Conservation (phyloP, 2,113 vertebrate genomes). For the Cyrtonyx montezumae region DNA sequence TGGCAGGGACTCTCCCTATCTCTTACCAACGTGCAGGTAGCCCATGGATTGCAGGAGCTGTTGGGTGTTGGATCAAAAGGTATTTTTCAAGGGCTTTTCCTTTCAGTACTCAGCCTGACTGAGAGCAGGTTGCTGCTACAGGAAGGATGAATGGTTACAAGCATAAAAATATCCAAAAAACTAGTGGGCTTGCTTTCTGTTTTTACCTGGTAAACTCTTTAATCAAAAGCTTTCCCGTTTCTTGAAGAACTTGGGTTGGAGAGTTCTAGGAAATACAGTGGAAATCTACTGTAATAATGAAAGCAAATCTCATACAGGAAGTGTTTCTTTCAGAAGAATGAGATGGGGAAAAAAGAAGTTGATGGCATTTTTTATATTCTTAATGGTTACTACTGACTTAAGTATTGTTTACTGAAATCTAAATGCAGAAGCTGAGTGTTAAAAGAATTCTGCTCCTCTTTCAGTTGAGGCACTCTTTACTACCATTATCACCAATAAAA, state of each 20-base stretch:
- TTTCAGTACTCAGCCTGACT: neutral
- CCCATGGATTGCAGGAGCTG: neutral
- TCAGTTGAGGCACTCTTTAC: neutral
- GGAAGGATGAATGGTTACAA: neutral
- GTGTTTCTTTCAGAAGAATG: rapidly evolving
- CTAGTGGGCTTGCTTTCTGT: neutral
- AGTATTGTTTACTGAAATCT: neutral
- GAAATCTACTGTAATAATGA: neutral
- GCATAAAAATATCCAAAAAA: neutral
- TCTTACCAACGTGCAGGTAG: neutral
- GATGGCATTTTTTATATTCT: neutral
- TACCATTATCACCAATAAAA: neutral
- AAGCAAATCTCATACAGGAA: neutral
- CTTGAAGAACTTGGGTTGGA: neutral
- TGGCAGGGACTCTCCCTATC: neutral
- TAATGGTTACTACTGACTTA: neutral
- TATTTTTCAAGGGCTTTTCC: neutral
- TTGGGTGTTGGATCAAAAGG: neutral
- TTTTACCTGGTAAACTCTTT: neutral
- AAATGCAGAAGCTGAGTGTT: neutral
- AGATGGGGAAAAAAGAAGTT: neutral
- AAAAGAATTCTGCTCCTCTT: neutral
- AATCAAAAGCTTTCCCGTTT: neutral
- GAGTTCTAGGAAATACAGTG: neutral
- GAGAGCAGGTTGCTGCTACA: neutral